These are phyloP conservation scores for Tyto alba DNA, from an alignment of 2,113 vertebrate species.

Conservation along the genomic window DNA sequence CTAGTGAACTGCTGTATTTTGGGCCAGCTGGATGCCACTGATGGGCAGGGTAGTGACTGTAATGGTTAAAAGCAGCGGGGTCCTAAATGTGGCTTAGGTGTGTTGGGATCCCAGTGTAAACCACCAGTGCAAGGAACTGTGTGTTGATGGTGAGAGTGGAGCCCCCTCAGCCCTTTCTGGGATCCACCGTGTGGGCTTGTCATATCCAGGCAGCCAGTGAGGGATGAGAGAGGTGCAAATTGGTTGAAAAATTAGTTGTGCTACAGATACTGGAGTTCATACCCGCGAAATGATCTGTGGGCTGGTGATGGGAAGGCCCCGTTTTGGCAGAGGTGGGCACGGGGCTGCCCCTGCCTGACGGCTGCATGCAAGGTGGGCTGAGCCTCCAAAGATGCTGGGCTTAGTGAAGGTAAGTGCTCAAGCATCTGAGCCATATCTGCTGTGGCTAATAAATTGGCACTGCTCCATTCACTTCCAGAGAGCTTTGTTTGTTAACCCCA, in stretches of 20 bases:
- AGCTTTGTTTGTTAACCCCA: neutral
- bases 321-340: neutral
- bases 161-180: neutral
- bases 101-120: neutral
- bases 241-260: neutral
- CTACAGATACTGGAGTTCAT: neutral
- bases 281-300: neutral
- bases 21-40: neutral
- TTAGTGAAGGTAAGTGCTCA: neutral
- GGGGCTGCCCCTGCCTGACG: neutral
- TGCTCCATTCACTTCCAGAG: neutral
- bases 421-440: neutral
- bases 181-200: neutral
- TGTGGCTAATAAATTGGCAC: neutral
- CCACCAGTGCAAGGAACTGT: neutral
- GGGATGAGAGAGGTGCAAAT: neutral
- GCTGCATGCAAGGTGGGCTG: neutral
- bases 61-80: neutral
- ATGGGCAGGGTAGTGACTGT: neutral
- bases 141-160: neutral
- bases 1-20: neutral
- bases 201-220: neutral
- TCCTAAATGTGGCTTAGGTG: neutral
- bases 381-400: neutral
- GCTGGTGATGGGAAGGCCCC: neutral